phyloP scores from a whole-genome alignment of 1,140 invertebrate genomes.

The Sminthurides bifidus region DNA sequence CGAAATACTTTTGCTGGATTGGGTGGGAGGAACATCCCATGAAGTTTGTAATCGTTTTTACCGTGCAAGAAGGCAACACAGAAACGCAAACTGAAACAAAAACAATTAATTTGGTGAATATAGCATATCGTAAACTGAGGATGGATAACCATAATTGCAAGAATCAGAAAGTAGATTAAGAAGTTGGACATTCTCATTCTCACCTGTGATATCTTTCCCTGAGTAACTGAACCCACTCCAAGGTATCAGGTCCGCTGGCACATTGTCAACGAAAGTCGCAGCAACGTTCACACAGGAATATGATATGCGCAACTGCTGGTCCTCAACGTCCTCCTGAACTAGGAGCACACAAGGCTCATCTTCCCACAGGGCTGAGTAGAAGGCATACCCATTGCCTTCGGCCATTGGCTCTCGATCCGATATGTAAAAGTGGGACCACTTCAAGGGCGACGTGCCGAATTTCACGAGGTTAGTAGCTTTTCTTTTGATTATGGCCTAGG shows the following conservation, averaged over 20 bases:
- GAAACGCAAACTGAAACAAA: conserved; percentile 21
- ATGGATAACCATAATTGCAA: background rate
- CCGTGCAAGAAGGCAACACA: conserved; percentile 22
- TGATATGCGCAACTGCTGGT: conserved; percentile 6
- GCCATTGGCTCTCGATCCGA: conserved; percentile 13
- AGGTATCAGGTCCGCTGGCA: conserved; percentile 21
- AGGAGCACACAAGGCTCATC: conserved; percentile 22
- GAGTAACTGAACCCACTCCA: conserved; percentile 23
- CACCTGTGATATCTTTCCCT: conserved; percentile 19
- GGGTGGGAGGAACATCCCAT: conserved; percentile 5
- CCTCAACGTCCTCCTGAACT: conserved; percentile 19
- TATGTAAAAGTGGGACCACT: conserved; percentile 27
- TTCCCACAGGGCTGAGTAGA: conserved; percentile 27
- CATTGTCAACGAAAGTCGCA: conserved; percentile 23
- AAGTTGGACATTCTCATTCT: background rate
- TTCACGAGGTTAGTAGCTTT: conserved; percentile 7
- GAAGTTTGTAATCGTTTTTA: conserved; percentile 17
- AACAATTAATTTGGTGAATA: conserved; percentile 2
- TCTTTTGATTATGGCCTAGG: conserved; percentile 17
- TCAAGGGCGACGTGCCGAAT: conserved; percentile 4
- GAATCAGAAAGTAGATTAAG: background rate
- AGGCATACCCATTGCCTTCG: conserved; percentile 21
- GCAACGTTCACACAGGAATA: conserved; percentile 23
- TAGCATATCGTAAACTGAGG: background rate
- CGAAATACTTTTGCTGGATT: conserved; percentile 20